These are phyloP conservation scores for Cheirogaleus medius DNA, from an alignment of 2,113 vertebrate species.

Conservation along the genomic window DNA sequence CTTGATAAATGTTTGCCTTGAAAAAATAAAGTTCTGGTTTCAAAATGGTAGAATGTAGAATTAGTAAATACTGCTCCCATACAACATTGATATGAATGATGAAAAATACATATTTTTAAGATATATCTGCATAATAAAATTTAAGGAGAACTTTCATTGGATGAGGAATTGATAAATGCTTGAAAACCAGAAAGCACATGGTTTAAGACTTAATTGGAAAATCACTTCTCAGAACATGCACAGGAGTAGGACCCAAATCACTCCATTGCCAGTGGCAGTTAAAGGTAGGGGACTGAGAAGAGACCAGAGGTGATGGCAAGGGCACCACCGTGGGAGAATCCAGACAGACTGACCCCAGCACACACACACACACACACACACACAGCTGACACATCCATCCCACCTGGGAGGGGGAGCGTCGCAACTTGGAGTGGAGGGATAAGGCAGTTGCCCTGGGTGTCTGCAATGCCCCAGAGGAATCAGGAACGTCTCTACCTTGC, in stretches of 20 bases:
- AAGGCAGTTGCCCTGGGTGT: background rate
- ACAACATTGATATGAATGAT: background rate
- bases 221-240: background rate
- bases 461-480: background rate
- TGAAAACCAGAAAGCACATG: background rate
- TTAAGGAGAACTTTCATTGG: background rate
- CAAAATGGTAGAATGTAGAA: background rate
- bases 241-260: background rate
- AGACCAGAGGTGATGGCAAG: background rate
- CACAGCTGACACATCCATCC: background rate
- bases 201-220: constrained; percentile 31
- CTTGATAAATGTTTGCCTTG: background rate
- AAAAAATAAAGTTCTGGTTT: background rate
- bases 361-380: background rate
- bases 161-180: constrained; percentile 8
- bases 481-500: background rate
- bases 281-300: background rate
- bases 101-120: background rate
- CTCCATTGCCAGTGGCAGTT: background rate
- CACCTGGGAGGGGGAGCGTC: background rate
- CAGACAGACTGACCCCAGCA: background rate
- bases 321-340: background rate
- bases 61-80: background rate
- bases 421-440: background rate
- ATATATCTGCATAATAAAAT: background rate